phyloP scores from a whole-genome alignment of 2,888 invertebrate species.

The Lymantria dispar region DNA sequence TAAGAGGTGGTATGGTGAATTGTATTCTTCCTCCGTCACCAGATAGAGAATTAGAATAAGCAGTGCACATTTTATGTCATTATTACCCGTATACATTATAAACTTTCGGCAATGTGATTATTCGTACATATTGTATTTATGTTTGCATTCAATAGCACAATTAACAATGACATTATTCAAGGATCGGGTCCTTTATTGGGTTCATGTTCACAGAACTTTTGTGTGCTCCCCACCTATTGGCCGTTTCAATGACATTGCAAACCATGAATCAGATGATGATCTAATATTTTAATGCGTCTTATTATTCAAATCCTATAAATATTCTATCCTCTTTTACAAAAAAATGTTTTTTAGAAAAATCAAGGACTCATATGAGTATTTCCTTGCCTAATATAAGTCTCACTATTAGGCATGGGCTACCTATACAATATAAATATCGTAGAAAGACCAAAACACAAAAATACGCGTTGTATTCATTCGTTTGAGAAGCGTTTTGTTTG shows the following conservation, averaged over 20 bases:
- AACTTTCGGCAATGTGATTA: neutral
- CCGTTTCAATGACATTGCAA: slow-evolving; percentile 15
- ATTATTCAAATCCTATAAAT: neutral
- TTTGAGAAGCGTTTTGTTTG: slow-evolving; percentile 3
- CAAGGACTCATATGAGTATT: no score
- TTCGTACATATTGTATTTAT: slow-evolving; percentile 16
- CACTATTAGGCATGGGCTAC: no score
- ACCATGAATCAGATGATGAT: slow-evolving; percentile 12
- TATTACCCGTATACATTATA: neutral
- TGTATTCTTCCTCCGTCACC: no score
- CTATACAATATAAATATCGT: no score
- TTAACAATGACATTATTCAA: slow-evolving; percentile 44
- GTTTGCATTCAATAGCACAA: slow-evolving; percentile 33
- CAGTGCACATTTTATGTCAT: no score
- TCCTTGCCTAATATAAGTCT: no score
- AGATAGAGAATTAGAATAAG: no score
- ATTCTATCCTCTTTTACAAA: no score
- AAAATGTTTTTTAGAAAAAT: no score
- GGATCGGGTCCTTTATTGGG: slow-evolving; percentile 44
- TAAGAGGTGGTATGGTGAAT: no score
- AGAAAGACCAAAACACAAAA: no score
- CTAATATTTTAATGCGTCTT: slow-evolving; percentile 16
- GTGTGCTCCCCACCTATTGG: slow-evolving; percentile 27
- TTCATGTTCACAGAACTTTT: slow-evolving; percentile 43
- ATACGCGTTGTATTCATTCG: no score